phyloP scores from a whole-genome alignment of 2,113 vertebrate genomes.

The Calypte anna region DNA sequence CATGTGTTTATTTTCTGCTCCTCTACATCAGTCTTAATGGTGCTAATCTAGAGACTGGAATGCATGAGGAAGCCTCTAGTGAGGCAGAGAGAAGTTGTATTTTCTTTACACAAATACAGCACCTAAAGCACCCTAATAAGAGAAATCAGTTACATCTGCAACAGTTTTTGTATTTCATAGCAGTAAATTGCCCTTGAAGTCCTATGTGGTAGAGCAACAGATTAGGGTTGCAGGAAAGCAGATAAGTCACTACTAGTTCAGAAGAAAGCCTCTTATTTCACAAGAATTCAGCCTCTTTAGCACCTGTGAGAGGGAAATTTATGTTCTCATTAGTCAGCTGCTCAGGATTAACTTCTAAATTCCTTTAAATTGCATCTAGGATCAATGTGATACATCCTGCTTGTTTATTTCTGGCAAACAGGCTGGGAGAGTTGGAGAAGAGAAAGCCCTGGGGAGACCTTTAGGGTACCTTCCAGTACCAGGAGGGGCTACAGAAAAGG shows the following conservation, averaged over 20 bases:
- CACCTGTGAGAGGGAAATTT: not conserved
- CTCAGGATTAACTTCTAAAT: conserved; percentile 24
- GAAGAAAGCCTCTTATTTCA: not conserved
- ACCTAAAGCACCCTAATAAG: not conserved
- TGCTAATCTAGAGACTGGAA: not conserved
- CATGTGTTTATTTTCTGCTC: not conserved
- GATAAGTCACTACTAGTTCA: not conserved
- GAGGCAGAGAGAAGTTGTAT: not conserved
- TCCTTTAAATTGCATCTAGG: not conserved
- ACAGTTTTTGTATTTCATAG: not conserved
- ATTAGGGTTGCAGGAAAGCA: not conserved
- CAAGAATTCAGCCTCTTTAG: not conserved
- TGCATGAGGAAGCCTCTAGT: not conserved
- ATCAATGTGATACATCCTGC: not conserved
- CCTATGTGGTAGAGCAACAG: not conserved
- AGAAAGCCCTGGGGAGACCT: no score
- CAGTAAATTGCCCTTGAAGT: not conserved
- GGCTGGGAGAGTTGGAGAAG: no score
- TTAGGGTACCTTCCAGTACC: no score
- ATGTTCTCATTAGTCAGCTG: not conserved
- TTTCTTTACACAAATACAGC: not conserved
- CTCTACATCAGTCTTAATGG: not conserved
- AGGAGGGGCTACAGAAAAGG: no score
- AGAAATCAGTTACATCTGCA: not conserved
- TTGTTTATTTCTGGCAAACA: not conserved